Base-by-base conservation (phyloP, 2,797 vertebrate species). In the Lophotriccus pileatus region DNA sequence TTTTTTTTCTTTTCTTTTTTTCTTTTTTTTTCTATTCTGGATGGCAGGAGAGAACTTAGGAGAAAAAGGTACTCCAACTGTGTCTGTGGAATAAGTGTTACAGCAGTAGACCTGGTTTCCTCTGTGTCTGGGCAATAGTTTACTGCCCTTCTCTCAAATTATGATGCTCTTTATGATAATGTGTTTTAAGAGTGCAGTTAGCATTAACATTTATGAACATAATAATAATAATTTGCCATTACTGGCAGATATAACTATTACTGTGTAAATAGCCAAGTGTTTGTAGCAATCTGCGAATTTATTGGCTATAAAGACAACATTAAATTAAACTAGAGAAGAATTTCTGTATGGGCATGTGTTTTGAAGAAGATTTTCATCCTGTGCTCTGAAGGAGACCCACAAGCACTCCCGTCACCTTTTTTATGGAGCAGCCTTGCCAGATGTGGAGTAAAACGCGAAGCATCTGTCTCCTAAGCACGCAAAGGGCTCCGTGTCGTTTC, bases 391-490 rank as follows among this genome's bases (percentile, higher is more conserved):
- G 84, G 67, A 89, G 84, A 80, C 55, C 93, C 95, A 55, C 74
- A 87, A 95, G 75, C 83, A 58, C 95, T 95, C 81, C 78, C 83
- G 55, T 76, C 83, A 90, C 85, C 95, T 92, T 88, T 95, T 95
- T 93, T 90, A 88, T 93, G 73, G 91, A 89, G 87, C 89, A 77
- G 56, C 56, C 23, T 10, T 87, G 68, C 91, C 95, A 96, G 94
- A 95, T 93, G 89, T 84, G 74, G 70, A 91, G 50, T 41, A 2
- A 34, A 94, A 34, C 1, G 5, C 0, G 0, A 89, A 74, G 49
- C 1, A 0, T 16, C 83, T 2, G 0, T 32, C 59, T 90, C 56
- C 74, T 6, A 14, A 74, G 81, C 63, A 49, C 60, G 55, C 12
- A 10, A 82, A 63, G 63, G 43, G 67, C 74, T 74, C 73, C 36